phyloP scores from a whole-genome alignment of 1,140 invertebrate species.

The Parapsyche elsis region DNA sequence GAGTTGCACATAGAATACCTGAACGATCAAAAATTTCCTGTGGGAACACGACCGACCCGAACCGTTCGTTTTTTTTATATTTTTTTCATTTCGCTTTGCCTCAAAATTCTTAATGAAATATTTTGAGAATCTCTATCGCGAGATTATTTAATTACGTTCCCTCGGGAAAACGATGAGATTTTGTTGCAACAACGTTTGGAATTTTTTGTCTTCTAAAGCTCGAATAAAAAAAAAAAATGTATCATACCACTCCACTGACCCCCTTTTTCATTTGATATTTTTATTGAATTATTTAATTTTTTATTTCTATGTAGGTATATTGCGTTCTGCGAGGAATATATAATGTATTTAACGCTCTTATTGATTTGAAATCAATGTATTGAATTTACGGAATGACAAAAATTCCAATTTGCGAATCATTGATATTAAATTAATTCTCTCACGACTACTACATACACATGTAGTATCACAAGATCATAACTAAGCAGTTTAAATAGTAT shows the following conservation, averaged over 20 bases:
- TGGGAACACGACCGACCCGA: slow-evolving; percentile 14
- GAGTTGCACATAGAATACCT: not conserved
- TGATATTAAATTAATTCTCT: too few species aligned
- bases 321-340: too few species aligned
- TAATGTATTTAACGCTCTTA: too few species aligned
- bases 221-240: not conserved
- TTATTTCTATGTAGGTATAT: too few species aligned
- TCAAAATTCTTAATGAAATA: slow-evolving; percentile 39
- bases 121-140: slow-evolving; percentile 14
- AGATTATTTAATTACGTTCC: slow-evolving; percentile 39
- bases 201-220: slow-evolving; percentile 9
- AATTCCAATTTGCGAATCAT: too few species aligned
- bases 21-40: slow-evolving; percentile 30
- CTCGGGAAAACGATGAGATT: slow-evolving; percentile 28
- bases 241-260: not conserved
- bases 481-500: too few species aligned
- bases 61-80: not conserved
- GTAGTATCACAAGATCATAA: too few species aligned
- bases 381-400: too few species aligned
- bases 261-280: too few species aligned
- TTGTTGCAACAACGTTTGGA: not conserved
- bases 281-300: too few species aligned
- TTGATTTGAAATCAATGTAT: too few species aligned
- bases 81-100: slow-evolving; percentile 3
- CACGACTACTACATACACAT: too few species aligned